phyloP scores from a whole-genome alignment of 2,113 vertebrate genomes.

The Hemicordylus capensis region DNA sequence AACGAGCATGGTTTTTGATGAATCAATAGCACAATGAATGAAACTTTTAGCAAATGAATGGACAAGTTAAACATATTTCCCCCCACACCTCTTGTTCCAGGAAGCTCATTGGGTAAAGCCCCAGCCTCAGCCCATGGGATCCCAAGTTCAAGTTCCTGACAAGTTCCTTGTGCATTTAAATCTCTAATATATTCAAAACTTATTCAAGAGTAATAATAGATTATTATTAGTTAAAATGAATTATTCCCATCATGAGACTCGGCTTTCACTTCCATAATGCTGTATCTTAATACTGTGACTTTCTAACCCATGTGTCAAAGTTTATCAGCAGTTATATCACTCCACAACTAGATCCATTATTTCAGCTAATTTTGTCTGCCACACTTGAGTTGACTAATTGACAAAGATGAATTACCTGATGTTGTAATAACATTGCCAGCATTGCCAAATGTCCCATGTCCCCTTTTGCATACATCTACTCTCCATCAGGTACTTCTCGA shows the following conservation, averaged over 20 bases:
- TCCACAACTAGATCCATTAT: conserved; percentile 46
- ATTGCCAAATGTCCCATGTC: conserved; percentile 20
- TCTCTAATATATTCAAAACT: not conserved
- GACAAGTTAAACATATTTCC: too few species aligned
- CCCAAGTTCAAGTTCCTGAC: not conserved
- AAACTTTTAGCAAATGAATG: too few species aligned
- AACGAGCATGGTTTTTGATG: too few species aligned
- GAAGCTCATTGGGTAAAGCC: not conserved
- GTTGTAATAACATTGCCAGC: conserved; percentile 26
- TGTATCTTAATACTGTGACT: conserved; percentile 35
- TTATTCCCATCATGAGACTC: not conserved
- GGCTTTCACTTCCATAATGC: conserved; percentile 11
- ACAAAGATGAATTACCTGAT: conserved; percentile 49
- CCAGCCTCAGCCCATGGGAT: not conserved
- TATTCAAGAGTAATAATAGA: not conserved
- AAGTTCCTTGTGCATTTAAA: too few species aligned
- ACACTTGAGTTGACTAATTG: conserved; percentile 24
- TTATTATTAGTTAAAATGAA: not conserved
- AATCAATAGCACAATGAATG: too few species aligned
- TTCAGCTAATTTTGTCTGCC: conserved; percentile 57
- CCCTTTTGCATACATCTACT: not conserved
- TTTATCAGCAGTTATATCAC: conserved; percentile 43
- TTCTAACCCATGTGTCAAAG: conserved; percentile 25
- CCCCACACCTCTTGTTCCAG: too few species aligned
- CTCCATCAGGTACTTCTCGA: not conserved